Conservation (phyloP, 2,113 vertebrate genomes). For the Istiophorus platypterus region DNA sequence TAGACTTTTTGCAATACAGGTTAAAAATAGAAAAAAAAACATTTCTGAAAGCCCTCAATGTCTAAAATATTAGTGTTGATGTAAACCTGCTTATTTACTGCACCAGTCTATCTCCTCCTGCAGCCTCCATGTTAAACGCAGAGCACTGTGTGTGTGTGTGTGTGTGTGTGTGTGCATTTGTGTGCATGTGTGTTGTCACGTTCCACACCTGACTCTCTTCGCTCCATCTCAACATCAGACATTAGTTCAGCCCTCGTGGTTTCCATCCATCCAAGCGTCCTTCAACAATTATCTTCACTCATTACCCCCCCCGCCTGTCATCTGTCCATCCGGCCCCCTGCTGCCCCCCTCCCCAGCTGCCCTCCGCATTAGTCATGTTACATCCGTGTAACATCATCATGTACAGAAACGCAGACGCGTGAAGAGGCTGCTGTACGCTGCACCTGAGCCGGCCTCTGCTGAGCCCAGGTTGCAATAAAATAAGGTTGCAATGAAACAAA, state of each 20-base stretch:
- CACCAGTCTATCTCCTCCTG: not conserved
- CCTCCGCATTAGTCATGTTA: not conserved
- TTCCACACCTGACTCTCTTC: conserved; percentile 15
- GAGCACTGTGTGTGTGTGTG: too few relatives aligned
- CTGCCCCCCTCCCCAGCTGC: too few relatives aligned
- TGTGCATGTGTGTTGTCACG: conserved; percentile 1
- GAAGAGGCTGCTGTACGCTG: not conserved
- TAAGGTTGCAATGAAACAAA: too few relatives aligned
- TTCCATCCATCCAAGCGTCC: conserved; percentile 23
- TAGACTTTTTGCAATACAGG: not conserved
- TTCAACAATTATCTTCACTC: conserved; percentile 28
- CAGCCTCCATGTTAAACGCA: not conserved
- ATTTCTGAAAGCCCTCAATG: not conserved
- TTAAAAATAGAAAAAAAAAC: not conserved
- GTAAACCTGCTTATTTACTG: not conserved
- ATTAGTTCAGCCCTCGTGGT: conserved; percentile 33
- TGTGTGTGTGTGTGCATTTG: not conserved
- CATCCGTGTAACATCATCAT: not conserved
- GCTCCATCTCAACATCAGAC: conserved; percentile 11
- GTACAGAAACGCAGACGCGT: conserved; percentile 1
- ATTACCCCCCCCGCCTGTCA: conserved; percentile 18
- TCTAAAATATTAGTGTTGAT: not conserved
- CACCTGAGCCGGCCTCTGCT: conserved; percentile 35
- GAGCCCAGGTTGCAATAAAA: not conserved
- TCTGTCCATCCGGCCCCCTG: not conserved